Percentiles rank a stretch among this genome's conserved stretches.
Conservation (phyloP, 2,888 invertebrate genomes). For the Imbricaverruca yamaguchii region DNA sequence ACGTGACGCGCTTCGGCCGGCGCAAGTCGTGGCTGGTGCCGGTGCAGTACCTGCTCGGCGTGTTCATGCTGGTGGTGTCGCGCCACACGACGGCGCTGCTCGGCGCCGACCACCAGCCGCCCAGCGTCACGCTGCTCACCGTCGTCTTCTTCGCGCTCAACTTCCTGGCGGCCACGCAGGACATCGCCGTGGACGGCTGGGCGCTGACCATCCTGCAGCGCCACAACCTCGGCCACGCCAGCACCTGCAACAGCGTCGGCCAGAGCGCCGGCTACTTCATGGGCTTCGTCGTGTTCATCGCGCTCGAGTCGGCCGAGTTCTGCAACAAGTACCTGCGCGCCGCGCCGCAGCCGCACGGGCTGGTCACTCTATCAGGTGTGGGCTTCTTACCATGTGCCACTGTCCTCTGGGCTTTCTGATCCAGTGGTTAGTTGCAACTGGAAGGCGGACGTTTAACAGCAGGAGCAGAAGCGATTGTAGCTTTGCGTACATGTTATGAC, state of each 20-base stretch:
- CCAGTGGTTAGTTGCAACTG: too few relatives aligned
- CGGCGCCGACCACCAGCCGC: slow-evolving; percentile 52
- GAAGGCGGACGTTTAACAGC: not conserved
- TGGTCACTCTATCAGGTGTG: slow-evolving; percentile 56
- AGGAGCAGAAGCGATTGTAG: not conserved
- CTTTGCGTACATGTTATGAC: not conserved
- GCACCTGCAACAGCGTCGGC: slow-evolving; percentile 97
- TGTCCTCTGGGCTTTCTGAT: too few relatives aligned
- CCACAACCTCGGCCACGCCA: slow-evolving; percentile 95
- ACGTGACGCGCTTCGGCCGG: slow-evolving; percentile 72
- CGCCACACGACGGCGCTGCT: slow-evolving; percentile 65
- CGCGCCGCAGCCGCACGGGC: slow-evolving; percentile 59
- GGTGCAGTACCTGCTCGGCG: slow-evolving; percentile 72
- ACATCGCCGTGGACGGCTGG: slow-evolving; percentile 99
- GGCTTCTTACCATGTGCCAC: not conserved
- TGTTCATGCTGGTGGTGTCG: slow-evolving; percentile 83
- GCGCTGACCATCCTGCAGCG: slow-evolving; percentile 96
- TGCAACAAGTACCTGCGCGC: slow-evolving; percentile 84
- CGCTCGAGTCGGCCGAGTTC: slow-evolving; percentile 90
- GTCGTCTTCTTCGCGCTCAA: slow-evolving; percentile 81
- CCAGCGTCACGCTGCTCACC: slow-evolving; percentile 72
- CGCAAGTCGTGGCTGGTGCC: slow-evolving; percentile 92
- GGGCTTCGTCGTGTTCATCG: slow-evolving; percentile 92
- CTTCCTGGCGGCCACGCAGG: slow-evolving; percentile 97
- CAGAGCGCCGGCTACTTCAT: slow-evolving; percentile 96